These are phyloP conservation scores for Pipa parva DNA, from an alignment of 2,113 vertebrate species.

Conservation along the genomic window DNA sequence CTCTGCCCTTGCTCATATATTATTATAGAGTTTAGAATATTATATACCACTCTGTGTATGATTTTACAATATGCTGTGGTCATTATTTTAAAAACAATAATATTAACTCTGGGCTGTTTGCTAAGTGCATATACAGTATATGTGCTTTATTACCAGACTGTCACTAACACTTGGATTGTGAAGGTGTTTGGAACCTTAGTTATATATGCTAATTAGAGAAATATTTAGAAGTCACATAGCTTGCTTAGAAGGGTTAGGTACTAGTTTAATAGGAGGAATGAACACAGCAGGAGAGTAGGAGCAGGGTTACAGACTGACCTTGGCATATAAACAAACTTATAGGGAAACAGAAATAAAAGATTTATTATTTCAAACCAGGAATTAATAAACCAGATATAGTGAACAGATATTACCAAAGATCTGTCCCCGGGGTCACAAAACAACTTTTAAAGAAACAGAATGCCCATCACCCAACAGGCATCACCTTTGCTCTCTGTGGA, in stretches of 20 bases:
- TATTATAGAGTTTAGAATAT: too few species aligned
- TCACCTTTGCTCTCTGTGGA: conserved; percentile 39
- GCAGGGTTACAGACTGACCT: conserved; percentile 37
- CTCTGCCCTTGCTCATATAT: too few species aligned
- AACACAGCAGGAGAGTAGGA: conserved; percentile 27
- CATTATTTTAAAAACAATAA: too few species aligned
- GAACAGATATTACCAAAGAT: conserved; percentile 27
- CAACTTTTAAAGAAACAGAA: conserved; percentile 22
- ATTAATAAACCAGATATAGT: conserved; percentile 42
- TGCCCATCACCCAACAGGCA: conserved; percentile 10
- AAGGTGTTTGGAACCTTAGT: not conserved
- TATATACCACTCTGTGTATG: too few species aligned
- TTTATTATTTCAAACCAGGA: conserved; percentile 39
- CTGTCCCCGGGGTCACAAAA: conserved; percentile 14
- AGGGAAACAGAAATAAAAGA: conserved; percentile 32
- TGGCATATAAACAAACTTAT: conserved; percentile 39
- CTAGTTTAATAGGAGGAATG: conserved; percentile 17
- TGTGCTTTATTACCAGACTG: too few species aligned
- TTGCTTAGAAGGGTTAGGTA: conserved; percentile 24
- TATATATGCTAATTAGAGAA: conserved; percentile 17
- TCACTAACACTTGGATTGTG: not conserved
- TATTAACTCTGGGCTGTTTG: too few species aligned
- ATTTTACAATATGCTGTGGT: too few species aligned
- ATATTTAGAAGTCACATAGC: conserved; percentile 28
- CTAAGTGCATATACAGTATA: too few species aligned